Conservation (phyloP, 92 coral and sea anemone genomes). For the Anthopleura xanthogrammica region DNA sequence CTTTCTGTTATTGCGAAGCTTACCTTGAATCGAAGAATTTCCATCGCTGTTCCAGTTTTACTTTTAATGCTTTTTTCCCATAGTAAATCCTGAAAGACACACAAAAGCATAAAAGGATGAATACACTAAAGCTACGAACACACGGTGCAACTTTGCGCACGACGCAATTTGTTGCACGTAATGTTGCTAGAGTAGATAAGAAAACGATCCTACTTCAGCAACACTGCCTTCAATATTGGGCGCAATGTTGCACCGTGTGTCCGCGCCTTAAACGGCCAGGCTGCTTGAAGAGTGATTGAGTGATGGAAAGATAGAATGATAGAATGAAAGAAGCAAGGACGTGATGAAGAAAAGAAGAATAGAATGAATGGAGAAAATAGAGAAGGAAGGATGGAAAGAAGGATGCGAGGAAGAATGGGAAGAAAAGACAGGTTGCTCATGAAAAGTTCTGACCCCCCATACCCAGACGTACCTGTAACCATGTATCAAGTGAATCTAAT, state of each 20-base stretch:
- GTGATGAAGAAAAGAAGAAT: neutral
- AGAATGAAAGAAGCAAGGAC: neutral
- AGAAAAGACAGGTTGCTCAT: neutral
- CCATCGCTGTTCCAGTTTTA: slow-evolving; percentile 54
- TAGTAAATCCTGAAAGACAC: slow-evolving; percentile 49
- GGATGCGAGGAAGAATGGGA: no score
- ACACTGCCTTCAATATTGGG: no score
- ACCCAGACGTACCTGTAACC: slow-evolving; percentile 51
- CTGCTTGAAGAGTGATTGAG: neutral
- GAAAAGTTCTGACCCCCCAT: neutral
- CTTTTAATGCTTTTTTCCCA: slow-evolving; percentile 68
- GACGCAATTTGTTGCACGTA: no score
- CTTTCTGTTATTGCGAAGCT: no score
- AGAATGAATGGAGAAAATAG: no score
- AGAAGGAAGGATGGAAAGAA: no score
- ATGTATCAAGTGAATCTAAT: slow-evolving; percentile 51
- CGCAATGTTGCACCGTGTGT: no score
- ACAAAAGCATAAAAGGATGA: neutral
- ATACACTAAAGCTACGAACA: neutral
- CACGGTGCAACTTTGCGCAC: no score
- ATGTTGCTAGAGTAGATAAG: no score
- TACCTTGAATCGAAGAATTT: slow-evolving; percentile 73
- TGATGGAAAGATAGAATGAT: neutral
- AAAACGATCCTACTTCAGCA: no score
- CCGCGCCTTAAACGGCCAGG: neutral